Evolutionary conservation across 2,797 vertebrate genomes (phyloP), one percentile per base, ranked within the genome.

Genomic region (Erethizon dorsatum): DNA sequence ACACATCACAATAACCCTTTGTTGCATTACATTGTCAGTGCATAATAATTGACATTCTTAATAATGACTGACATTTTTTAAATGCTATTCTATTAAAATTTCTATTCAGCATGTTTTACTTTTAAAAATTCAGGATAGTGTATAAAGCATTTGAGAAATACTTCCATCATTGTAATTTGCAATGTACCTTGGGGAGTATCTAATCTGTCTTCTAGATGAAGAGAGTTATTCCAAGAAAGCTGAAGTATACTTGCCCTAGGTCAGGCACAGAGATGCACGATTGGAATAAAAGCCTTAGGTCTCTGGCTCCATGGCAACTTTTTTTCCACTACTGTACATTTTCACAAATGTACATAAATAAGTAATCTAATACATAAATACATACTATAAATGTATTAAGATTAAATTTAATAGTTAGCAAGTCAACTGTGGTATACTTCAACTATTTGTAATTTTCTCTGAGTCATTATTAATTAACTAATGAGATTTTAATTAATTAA

Each of bases 1-100:
- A 31, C 17, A 73, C 50, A 93, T n/a, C 85, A 85, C 75, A 95
- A 78, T 83, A 95, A 95, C 61, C 89, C 83, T 87, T 93, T 83
- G 78, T 63, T 93, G 54, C 80, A 93, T 96, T 87, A 94, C 45
- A 52, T 50, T 73, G 91, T 97, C 95, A 83, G 71, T 75, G 61
- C 85, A 95, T 91, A 92, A 98, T 80, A 95, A 97, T 0, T 94
- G 86, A 91, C 91, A 96, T 91, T 93, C 75, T 77, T 91, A 97
- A 94, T 97, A 96, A 97, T 91, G 92, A 93, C 94, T 97, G 97
- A 97, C 97, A 97, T 97, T 98, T 97, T 57, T n/a, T 77, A 63
- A 97, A 97, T 96, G 96, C 90, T 96, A 41, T 41, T 41, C 37
- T 41, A 41, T 41, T 41, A 41, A 41, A 95, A 97, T 93, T 97